These are phyloP conservation scores for Perccottus glenii DNA, from an alignment of 2,113 vertebrate genomes.

Conservation along the genomic window DNA sequence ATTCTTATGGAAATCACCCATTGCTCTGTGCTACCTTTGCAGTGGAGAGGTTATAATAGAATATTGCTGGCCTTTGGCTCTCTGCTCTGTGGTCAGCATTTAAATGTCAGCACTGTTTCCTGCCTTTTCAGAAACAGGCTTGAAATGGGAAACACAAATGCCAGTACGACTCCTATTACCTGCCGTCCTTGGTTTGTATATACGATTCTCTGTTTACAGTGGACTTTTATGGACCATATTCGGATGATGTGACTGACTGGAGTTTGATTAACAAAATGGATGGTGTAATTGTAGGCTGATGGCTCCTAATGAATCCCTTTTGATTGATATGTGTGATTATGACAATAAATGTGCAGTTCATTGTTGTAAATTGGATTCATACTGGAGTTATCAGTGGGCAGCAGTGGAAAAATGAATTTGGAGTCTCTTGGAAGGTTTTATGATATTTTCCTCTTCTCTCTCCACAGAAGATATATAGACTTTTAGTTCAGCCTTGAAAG, in stretches of 20 bases:
- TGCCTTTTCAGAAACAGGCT: constrained; percentile 70
- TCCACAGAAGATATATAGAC: constrained; percentile 7
- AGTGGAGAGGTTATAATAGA: constrained; percentile 70
- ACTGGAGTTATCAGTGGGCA: constrained; percentile 22
- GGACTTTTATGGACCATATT: constrained; percentile 52
- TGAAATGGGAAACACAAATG: constrained; percentile 74
- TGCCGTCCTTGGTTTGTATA: constrained; percentile 42
- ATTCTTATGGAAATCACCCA: constrained; percentile 63
- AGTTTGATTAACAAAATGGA: constrained; percentile 51
- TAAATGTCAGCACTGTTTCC: constrained; percentile 78
- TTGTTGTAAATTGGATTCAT: constrained; percentile 38
- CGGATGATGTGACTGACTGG: constrained; percentile 40
- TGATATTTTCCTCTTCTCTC: constrained; percentile 18
- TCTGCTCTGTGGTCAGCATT: constrained; percentile 72
- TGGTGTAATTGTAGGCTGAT: constrained; percentile 51
- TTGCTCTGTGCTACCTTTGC: constrained; percentile 54
- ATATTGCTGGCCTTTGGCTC: constrained; percentile 76
- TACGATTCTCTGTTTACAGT: constrained; percentile 53
- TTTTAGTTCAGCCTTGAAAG: constrained; percentile 11
- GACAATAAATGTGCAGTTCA: constrained; percentile 35
- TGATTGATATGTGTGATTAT: constrained; percentile 57
- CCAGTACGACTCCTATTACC: constrained; percentile 64
- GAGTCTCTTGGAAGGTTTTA: constrained; percentile 22
- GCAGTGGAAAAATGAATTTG: constrained; percentile 10
- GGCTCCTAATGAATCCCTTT: constrained; percentile 48